A percentile compares a stretch with the other conserved stretches of the same genome.
These are phyloP conservation scores for Mercenaria mercenaria DNA, from an alignment of 1,140 invertebrate genomes.

Conservation along the genomic window DNA sequence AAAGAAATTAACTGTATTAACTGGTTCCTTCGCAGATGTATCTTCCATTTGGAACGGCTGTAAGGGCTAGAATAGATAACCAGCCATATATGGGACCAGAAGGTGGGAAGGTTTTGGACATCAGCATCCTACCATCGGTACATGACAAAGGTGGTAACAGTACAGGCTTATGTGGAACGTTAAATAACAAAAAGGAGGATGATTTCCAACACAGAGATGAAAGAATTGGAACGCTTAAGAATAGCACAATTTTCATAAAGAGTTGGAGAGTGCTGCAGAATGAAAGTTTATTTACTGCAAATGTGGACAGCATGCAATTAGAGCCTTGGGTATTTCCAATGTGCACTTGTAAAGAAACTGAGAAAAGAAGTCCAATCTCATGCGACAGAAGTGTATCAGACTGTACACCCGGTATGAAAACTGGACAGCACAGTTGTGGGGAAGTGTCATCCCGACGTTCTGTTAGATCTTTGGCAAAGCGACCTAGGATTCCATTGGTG, in stretches of 20 bases:
- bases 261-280: neutral
- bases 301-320: neutral
- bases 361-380: neutral
- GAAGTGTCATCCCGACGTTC: conserved; percentile 5
- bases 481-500: neutral
- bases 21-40: conserved; percentile 44
- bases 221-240: neutral
- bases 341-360: neutral
- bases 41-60: conserved; percentile 40
- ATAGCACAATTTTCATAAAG: conserved; percentile 8
- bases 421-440: conserved; percentile 43
- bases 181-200: conserved; percentile 13
- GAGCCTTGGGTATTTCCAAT: conserved; percentile 24
- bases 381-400: conserved; percentile 1
- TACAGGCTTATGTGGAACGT: conserved; percentile 20
- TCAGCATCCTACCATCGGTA: conserved; percentile 21
- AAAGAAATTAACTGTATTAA: too few species aligned
- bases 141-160: conserved; percentile 35
- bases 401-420: conserved; percentile 6
- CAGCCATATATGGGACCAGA: conserved; percentile 16
- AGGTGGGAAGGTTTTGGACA: conserved; percentile 37
- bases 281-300: conserved; percentile 14
- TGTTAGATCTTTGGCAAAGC: neutral
- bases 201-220: conserved; percentile 38
- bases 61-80: conserved; percentile 34